phyloP scores from a whole-genome alignment of 2,888 invertebrate genomes.

The Latheticus oryzae region DNA sequence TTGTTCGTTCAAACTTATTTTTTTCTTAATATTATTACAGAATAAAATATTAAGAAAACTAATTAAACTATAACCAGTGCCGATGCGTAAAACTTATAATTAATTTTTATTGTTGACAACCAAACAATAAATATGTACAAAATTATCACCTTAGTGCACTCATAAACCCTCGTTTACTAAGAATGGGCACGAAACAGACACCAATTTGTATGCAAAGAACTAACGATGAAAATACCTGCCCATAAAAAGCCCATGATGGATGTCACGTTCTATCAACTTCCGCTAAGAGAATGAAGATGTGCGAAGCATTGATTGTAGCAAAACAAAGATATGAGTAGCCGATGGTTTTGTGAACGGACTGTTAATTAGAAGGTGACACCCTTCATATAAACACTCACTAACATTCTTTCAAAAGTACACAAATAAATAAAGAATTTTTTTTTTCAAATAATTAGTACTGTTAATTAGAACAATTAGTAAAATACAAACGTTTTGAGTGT shows the following conservation, averaged over 20 bases:
- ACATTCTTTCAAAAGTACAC: constrained; percentile 3
- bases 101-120: constrained; percentile 23
- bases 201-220: constrained; percentile 61
- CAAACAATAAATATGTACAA: constrained; percentile 31
- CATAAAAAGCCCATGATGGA: constrained; percentile 60
- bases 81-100: constrained; percentile 17
- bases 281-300: constrained; percentile 63
- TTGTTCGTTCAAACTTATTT: not conserved
- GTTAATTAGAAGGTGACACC: constrained; percentile 30
- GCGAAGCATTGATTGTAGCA: constrained; percentile 62
- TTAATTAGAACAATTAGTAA: constrained; percentile 6
- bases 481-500: not conserved
- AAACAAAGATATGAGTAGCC: constrained; percentile 49
- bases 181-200: constrained; percentile 24
- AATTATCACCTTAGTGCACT: constrained; percentile 10
- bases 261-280: constrained; percentile 63
- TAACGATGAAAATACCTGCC: constrained; percentile 57
- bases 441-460: not conserved
- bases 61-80: constrained; percentile 24
- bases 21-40: no score
- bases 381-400: constrained; percentile 3
- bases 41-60: no score
- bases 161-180: constrained; percentile 28
- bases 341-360: constrained; percentile 18
- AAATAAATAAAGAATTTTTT: no score